phyloP scores from a whole-genome alignment of 1,140 invertebrate species.

The Drosophila varians region DNA sequence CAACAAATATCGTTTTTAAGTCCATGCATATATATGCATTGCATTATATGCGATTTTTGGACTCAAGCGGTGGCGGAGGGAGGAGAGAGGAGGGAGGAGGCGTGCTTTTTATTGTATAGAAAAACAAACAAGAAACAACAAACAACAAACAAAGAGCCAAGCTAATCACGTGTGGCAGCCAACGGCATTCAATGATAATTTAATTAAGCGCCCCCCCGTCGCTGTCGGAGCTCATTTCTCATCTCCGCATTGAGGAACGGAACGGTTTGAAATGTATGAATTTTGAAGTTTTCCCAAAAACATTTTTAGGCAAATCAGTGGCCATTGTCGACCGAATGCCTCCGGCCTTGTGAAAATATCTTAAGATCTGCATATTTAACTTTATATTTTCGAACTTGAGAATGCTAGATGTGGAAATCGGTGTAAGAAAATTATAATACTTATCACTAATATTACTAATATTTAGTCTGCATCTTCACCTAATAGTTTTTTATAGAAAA shows the following conservation, averaged over 20 bases:
- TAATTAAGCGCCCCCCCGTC: slow-evolving; percentile 55
- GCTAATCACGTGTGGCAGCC: slow-evolving; percentile 70
- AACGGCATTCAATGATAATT: slow-evolving; percentile 62
- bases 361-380: slow-evolving; percentile 46
- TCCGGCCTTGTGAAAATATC: slow-evolving; percentile 52
- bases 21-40: slow-evolving; percentile 53
- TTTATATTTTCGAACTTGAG: slow-evolving; percentile 49
- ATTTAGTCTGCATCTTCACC: too few species aligned
- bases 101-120: slow-evolving; percentile 1
- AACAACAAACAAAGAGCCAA: slow-evolving; percentile 3
- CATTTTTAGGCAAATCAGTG: slow-evolving; percentile 60
- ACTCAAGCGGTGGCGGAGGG: slow-evolving; percentile 13
- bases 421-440: neutral
- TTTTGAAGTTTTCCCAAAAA: slow-evolving; percentile 39
- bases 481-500: too few species aligned
- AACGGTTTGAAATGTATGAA: slow-evolving; percentile 49
- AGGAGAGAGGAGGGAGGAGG: slow-evolving; percentile 9
- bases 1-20: slow-evolving; percentile 53
- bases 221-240: slow-evolving; percentile 43
- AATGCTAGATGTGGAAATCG: slow-evolving; percentile 36
- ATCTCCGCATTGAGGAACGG: slow-evolving; percentile 57
- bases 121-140: too few species aligned
- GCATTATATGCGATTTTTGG: slow-evolving; percentile 10
- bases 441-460: too few species aligned
- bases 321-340: slow-evolving; percentile 56